Conservation (phyloP, 23 tunicate genomes). For the Ascidia mentula region DNA sequence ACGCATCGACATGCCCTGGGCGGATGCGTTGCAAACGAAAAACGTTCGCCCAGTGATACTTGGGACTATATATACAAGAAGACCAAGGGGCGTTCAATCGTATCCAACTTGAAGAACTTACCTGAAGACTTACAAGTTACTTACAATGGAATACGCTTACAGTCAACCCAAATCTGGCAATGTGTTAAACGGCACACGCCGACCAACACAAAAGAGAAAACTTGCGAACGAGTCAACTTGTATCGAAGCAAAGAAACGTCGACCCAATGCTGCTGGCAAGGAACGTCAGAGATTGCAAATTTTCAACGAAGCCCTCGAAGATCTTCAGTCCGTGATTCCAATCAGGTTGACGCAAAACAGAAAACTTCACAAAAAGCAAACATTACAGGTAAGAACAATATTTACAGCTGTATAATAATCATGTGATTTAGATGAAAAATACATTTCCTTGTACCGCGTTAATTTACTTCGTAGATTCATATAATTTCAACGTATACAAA, state of each 20-base stretch:
- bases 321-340: conserved; percentile 41
- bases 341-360: conserved; percentile 35
- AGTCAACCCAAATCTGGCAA: neutral
- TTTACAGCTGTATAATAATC: too few species aligned
- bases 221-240: neutral
- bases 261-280: conserved; percentile 29
- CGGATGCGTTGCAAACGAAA: neutral
- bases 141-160: neutral
- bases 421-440: too few species aligned
- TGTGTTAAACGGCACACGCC: neutral
- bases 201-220: neutral
- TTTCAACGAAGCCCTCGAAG: conserved; percentile 42
- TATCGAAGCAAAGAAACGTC: neutral
- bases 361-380: conserved; percentile 53
- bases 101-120: neutral
- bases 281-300: conserved; percentile 31
- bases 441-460: too few species aligned
- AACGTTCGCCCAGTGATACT: neutral
- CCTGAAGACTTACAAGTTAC: too few species aligned
- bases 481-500: too few species aligned
- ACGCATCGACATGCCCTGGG: neutral
- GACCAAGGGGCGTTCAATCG: neutral
- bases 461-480: too few species aligned
- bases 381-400: conserved; percentile 49
- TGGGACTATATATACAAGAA: neutral